Percentiles rank a stretch among this genome's conserved stretches.
Conservation (phyloP, 2,797 vertebrate species). For the Manis crassicaudata region DNA sequence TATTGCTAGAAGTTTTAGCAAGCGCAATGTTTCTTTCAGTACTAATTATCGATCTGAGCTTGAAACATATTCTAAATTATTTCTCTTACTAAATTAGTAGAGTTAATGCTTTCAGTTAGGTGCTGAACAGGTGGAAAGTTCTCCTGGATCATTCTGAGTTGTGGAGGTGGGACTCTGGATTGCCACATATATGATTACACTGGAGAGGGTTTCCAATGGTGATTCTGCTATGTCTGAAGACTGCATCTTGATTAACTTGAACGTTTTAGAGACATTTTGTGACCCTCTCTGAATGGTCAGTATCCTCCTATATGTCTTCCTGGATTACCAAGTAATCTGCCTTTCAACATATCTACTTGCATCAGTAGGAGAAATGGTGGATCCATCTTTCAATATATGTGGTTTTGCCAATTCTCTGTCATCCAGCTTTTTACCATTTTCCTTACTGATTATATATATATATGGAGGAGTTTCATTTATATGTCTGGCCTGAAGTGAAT, state of each 20-base stretch:
- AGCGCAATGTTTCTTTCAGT: constrained; percentile 64
- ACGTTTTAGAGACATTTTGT: constrained; percentile 5
- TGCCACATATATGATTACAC: neutral
- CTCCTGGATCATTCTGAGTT: neutral
- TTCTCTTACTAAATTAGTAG: constrained; percentile 1
- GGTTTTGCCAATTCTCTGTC: constrained; percentile 34
- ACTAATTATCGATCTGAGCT: constrained; percentile 68
- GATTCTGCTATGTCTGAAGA: neutral
- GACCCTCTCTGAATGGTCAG: neutral
- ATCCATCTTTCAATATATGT: neutral
- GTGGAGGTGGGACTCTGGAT: neutral
- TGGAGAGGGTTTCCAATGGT: neutral
- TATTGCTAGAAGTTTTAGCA: constrained; percentile 61
- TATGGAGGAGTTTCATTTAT: constrained; percentile 23
- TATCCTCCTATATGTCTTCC: neutral
- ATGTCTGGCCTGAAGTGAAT: neutral
- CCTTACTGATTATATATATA: neutral
- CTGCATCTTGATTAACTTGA: neutral
- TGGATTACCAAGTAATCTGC: neutral
- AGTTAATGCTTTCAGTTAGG: constrained; percentile 16
- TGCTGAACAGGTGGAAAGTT: neutral
- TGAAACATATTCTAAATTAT: constrained; percentile 50
- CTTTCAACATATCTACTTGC: neutral
- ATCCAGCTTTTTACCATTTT: constrained; percentile 22
- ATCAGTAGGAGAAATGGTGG: neutral